phyloP scores from a whole-genome alignment of 2,888 invertebrate genomes.

The Dryobotodes eremita region DNA sequence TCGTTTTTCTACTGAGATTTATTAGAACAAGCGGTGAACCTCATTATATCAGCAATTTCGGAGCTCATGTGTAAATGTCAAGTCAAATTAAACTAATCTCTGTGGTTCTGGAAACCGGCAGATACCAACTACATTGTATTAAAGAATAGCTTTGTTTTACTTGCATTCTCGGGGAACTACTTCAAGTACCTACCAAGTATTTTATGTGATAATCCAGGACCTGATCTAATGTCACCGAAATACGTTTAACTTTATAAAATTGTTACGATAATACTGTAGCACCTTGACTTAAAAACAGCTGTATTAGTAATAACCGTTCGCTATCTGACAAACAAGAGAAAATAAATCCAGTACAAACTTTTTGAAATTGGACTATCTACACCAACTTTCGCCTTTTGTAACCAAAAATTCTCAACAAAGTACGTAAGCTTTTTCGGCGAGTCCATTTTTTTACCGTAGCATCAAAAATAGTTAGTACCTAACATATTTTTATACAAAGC shows the following conservation, averaged over 20 bases:
- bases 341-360: neutral
- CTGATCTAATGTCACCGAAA: neutral
- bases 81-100: neutral
- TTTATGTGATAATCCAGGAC: neutral
- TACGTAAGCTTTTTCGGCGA: constrained; percentile 27
- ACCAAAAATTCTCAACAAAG: constrained; percentile 14
- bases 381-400: constrained; percentile 9
- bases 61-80: constrained; percentile 1
- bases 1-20: constrained; percentile 26
- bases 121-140: constrained; percentile 3
- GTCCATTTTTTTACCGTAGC: constrained; percentile 30
- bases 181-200: neutral
- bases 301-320: neutral
- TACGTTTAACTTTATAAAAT: neutral
- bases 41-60: constrained; percentile 6
- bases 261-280: neutral
- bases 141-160: neutral
- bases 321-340: neutral
- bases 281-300: neutral
- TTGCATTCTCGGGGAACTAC: neutral
- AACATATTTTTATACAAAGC: constrained; percentile 52
- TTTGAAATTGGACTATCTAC: constrained; percentile 12
- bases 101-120: neutral
- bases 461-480: constrained; percentile 38
- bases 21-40: constrained; percentile 1